Conservation (phyloP, 2,113 vertebrate genomes). For the Ceyx margarethae region DNA sequence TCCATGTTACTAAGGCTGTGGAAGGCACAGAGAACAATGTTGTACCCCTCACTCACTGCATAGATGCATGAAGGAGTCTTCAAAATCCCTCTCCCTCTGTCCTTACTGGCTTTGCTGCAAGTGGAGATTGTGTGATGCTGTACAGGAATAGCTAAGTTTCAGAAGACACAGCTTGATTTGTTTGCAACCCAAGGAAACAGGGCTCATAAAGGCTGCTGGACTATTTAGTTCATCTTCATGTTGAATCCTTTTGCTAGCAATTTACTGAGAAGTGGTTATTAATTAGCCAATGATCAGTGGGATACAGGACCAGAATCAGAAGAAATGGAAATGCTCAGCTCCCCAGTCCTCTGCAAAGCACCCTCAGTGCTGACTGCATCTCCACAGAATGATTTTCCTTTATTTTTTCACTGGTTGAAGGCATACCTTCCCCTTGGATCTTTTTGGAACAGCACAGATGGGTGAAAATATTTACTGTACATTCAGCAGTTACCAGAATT, state of each 20-base stretch:
- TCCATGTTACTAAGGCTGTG: background rate
- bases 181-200: background rate
- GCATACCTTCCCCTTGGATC: background rate
- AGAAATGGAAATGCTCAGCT: background rate
- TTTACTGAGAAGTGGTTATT: background rate
- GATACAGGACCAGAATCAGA: background rate
- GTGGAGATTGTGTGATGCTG: background rate
- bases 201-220: background rate
- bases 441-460: background rate
- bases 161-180: background rate
- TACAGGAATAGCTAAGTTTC: background rate
- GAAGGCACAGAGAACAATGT: background rate
- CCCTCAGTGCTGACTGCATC: fast-evolving
- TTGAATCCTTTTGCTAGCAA: background rate
- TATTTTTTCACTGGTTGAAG: background rate
- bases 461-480: background rate
- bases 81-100: fast-evolving
- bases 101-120: background rate
- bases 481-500: background rate
- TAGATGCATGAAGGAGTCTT: fast-evolving
- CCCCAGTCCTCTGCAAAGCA: background rate
- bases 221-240: background rate
- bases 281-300: background rate
- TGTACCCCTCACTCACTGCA: background rate
- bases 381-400: background rate